Conservation (phyloP, 2,888 invertebrate species). For the Hirtodrosophila alboralis region DNA sequence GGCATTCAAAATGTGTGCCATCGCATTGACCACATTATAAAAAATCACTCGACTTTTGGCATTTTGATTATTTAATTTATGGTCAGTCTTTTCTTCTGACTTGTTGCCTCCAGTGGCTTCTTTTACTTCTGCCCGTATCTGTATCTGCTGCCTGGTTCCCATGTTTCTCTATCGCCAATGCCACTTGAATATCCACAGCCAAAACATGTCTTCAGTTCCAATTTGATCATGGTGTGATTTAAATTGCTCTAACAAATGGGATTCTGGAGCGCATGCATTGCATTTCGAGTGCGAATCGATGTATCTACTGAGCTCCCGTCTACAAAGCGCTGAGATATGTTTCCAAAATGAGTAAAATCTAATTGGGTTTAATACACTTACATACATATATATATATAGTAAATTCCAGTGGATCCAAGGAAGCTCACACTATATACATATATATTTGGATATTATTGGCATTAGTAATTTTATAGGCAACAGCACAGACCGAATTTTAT, state of each 20-base stretch:
- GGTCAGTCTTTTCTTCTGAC: conserved; percentile 8
- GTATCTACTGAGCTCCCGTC: conserved; percentile 18
- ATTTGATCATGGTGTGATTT: conserved; percentile 65
- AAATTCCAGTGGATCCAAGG: too few relatives aligned
- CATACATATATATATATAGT: too few relatives aligned
- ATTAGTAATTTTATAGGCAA: too few relatives aligned
- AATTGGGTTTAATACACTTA: too few relatives aligned
- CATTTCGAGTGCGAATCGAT: conserved; percentile 73
- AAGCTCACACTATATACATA: too few relatives aligned
- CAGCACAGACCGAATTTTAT: too few relatives aligned
- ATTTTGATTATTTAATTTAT: conserved; percentile 75
- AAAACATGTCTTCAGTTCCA: conserved; percentile 46
- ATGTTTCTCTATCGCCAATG: conserved; percentile 55
- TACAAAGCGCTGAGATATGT: conserved; percentile 61
- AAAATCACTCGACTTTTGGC: conserved; percentile 46
- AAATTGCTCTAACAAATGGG: conserved; percentile 79
- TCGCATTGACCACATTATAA: conserved; percentile 27
- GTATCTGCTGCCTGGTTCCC: conserved; percentile 35
- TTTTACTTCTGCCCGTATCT: conserved; percentile 6
- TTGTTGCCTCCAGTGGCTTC: conserved; percentile 9
- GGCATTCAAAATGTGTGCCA: conserved; percentile 48
- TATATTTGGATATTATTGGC: too few relatives aligned
- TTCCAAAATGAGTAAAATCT: too few relatives aligned
- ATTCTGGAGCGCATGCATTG: conserved; percentile 52
- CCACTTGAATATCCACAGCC: conserved; percentile 25